Percentiles rank a stretch among this genome's conserved stretches.
phyloP scores from a whole-genome alignment of 2,888 invertebrate species.

The Dendrolimus pini region DNA sequence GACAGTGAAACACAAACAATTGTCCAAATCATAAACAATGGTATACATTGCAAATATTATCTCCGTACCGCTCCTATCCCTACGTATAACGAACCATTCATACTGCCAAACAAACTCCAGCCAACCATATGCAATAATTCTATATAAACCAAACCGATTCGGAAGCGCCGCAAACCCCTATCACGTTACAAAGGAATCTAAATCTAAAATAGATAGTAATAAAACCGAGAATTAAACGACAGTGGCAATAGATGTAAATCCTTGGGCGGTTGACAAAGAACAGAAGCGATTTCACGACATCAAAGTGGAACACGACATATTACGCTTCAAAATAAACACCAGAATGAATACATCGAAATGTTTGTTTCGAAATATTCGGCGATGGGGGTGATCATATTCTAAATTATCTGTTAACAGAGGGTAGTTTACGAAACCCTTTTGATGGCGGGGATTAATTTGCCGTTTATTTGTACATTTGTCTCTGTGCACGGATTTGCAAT shows the following conservation, averaged over 20 bases:
- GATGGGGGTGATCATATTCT: conserved; percentile 67
- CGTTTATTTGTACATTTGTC: conserved; percentile 48
- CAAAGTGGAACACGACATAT: conserved; percentile 77
- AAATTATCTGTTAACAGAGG: conserved; percentile 67
- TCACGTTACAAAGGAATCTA: conserved; percentile 59
- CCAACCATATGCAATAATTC: conserved; percentile 77
- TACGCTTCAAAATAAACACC: conserved; percentile 75
- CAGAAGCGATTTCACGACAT: conserved; percentile 76
- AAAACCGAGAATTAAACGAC: conserved; percentile 66
- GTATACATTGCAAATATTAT: conserved; percentile 73
- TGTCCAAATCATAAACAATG: conserved; percentile 75
- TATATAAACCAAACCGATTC: conserved; percentile 37
- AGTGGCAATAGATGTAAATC: conserved; percentile 63
- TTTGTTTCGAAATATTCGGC: conserved; percentile 70
- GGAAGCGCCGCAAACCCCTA: conserved; percentile 47
- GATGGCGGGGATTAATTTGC: conserved; percentile 63
- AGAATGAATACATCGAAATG: conserved; percentile 74
- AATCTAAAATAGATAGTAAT: conserved; percentile 60
- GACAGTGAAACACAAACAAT: conserved; percentile 72
- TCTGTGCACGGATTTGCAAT: conserved; percentile 50
- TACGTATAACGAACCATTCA: conserved; percentile 74
- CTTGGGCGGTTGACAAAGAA: conserved; percentile 68
- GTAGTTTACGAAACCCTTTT: conserved; percentile 65
- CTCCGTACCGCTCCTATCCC: conserved; percentile 60
- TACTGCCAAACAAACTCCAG: conserved; percentile 72